Conservation (phyloP, 2,888 invertebrate species). For the Drosophila atripex region DNA sequence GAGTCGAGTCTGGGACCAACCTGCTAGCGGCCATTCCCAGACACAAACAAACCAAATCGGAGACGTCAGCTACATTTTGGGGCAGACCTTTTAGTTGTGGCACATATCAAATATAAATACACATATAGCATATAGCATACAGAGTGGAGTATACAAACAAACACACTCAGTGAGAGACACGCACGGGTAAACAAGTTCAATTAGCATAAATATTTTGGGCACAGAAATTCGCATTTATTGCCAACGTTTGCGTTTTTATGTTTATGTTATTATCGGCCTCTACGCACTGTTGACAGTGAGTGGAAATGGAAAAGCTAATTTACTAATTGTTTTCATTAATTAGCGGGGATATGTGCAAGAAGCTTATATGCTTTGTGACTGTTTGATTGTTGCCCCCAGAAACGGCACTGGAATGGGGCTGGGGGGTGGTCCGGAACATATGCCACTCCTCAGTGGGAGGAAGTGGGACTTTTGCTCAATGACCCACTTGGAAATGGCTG, state of each 20-base stretch:
- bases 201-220: slow-evolving; percentile 74
- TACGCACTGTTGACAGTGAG: slow-evolving; percentile 33
- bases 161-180: slow-evolving; percentile 51
- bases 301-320: slow-evolving; percentile 66
- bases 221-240: slow-evolving; percentile 73
- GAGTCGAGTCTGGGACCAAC: slow-evolving; percentile 42
- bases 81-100: slow-evolving; percentile 3
- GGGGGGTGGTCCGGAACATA: slow-evolving; percentile 11
- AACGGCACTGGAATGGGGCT: neutral
- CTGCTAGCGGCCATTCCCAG: slow-evolving; percentile 61
- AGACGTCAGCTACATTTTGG: slow-evolving; percentile 69
- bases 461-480: slow-evolving; percentile 31
- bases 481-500: slow-evolving; percentile 57
- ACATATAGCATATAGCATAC: slow-evolving; percentile 14
- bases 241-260: slow-evolving; percentile 75
- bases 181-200: slow-evolving; percentile 77
- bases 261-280: slow-evolving; percentile 57
- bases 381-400: slow-evolving; percentile 38
- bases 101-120: neutral
- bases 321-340: slow-evolving; percentile 79
- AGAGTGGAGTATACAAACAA: no score
- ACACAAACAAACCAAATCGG: slow-evolving; percentile 68
- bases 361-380: slow-evolving; percentile 46
- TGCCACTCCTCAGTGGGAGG: slow-evolving; percentile 13
- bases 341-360: slow-evolving; percentile 51